Conservation (phyloP, 2,888 invertebrate species). For the Notocelia uddmanniana region DNA sequence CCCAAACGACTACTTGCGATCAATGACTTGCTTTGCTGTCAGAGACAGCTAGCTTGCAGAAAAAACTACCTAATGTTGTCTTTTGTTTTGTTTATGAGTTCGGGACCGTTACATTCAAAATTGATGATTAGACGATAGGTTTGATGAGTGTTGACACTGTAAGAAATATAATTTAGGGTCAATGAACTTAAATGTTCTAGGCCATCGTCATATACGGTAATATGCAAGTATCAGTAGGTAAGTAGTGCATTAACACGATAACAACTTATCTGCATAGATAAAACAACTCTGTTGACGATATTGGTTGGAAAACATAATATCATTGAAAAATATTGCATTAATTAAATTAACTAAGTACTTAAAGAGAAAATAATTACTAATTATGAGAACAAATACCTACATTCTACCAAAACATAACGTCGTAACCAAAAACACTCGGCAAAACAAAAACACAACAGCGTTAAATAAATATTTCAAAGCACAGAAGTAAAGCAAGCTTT, state of each 20-base stretch:
- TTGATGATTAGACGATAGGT: conserved; percentile 6
- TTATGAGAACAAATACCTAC: conserved; percentile 61
- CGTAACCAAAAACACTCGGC: conserved; percentile 68
- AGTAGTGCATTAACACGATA: conserved; percentile 41
- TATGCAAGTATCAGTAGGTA: conserved; percentile 43
- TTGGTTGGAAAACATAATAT: conserved; percentile 59
- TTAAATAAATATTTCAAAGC: conserved; percentile 64
- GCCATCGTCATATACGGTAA: conserved; percentile 29
- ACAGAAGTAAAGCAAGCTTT: conserved; percentile 56
- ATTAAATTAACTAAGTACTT: conserved; percentile 49
- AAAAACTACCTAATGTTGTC: conserved; percentile 5
- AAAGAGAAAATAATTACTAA: conserved; percentile 50
- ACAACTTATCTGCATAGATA: conserved; percentile 74
- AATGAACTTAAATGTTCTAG: conserved; percentile 36
- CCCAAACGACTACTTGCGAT: conserved; percentile 51
- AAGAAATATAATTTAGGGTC: conserved; percentile 21
- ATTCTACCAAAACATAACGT: conserved; percentile 71
- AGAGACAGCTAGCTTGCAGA: conserved; percentile 14
- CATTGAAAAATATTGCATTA: conserved; percentile 53
- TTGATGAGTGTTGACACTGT: not conserved
- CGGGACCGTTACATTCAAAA: conserved; percentile 16
- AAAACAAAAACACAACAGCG: conserved; percentile 76
- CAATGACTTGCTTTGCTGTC: conserved; percentile 45
- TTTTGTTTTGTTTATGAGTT: conserved; percentile 20
- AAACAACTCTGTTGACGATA: conserved; percentile 80